These are phyloP conservation scores for Dipodomys stephensi DNA, from an alignment of 2,113 vertebrate species.

Conservation along the genomic window DNA sequence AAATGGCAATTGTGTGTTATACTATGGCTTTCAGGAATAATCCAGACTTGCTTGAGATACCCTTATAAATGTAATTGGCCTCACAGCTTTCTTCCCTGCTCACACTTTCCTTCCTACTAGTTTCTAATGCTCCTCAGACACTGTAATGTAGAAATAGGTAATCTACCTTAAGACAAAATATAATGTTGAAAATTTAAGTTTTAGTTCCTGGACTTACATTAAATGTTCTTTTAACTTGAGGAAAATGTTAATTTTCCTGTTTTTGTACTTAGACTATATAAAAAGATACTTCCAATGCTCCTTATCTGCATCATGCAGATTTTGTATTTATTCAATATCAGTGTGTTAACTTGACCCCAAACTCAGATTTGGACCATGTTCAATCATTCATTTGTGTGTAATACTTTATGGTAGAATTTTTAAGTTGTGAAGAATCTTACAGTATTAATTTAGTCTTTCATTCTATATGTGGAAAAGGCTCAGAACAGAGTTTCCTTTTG, in stretches of 20 bases:
- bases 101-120: background rate
- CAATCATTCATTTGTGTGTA: background rate
- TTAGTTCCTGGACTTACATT: conserved; percentile 1
- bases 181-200: conserved; percentile 28
- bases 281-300: background rate
- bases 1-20: conserved; percentile 32
- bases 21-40: background rate
- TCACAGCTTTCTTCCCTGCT: background rate
- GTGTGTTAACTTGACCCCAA: background rate
- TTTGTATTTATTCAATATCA: conserved; percentile 18
- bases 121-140: background rate
- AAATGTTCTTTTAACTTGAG: conserved; percentile 18
- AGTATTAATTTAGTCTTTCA: background rate
- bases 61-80: background rate
- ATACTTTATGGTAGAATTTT: background rate
- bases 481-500: conserved; percentile 1
- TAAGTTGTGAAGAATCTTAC: conserved; percentile 1
- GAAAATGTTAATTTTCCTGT: background rate
- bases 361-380: conserved; percentile 4
- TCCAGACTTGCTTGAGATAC: conserved; percentile 26
- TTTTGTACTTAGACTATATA: background rate
- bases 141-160: background rate
- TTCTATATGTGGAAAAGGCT: conserved; percentile 9
- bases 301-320: background rate
- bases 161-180: background rate